A percentile compares a stretch with the other conserved stretches of the same genome.
Conservation (phyloP, 2,113 vertebrate genomes). For the Lota lota region DNA sequence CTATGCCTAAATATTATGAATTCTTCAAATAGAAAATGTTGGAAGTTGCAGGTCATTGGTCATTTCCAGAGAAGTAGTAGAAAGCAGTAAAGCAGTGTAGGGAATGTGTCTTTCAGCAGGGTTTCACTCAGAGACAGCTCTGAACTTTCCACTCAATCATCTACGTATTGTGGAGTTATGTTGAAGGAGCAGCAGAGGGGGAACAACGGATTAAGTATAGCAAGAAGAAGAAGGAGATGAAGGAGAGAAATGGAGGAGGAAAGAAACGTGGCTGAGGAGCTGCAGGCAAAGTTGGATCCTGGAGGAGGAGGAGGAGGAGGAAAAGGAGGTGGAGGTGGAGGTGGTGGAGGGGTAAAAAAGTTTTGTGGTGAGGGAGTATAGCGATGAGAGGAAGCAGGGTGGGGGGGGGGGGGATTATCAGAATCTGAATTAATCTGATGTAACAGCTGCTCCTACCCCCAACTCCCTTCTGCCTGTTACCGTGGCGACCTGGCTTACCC, state of each 20-base stretch:
- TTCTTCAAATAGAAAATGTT: no score
- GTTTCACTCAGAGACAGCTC: no score
- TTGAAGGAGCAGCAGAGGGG: slow-evolving; percentile 16
- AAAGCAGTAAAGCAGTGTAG: no score
- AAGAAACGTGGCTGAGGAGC: slow-evolving; percentile 26
- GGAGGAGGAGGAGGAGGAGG: neutral
- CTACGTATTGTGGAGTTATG: slow-evolving; percentile 34
- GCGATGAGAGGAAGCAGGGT: slow-evolving; percentile 37
- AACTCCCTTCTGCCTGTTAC: slow-evolving; percentile 75
- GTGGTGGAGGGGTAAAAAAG: slow-evolving; percentile 50
- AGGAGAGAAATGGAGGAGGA: slow-evolving; percentile 47
- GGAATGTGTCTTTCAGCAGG: no score
- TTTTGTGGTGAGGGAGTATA: slow-evolving; percentile 61
- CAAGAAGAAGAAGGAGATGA: slow-evolving; percentile 38
- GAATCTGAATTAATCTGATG: slow-evolving; percentile 85
- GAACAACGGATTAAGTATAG: slow-evolving; percentile 13
- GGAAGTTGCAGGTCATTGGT: no score
- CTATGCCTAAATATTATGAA: no score
- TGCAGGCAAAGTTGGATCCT: slow-evolving; percentile 49
- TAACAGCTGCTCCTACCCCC: slow-evolving; percentile 81
- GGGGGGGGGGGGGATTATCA: slow-evolving; percentile 76
- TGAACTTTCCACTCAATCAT: no score
- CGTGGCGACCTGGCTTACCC: slow-evolving; percentile 75
- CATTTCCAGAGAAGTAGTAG: no score
- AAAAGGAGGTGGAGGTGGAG: neutral